Percentiles rank a stretch among this genome's conserved stretches.
phyloP scores from a whole-genome alignment of 2,113 vertebrate genomes.

The Bombycilla garrulus region DNA sequence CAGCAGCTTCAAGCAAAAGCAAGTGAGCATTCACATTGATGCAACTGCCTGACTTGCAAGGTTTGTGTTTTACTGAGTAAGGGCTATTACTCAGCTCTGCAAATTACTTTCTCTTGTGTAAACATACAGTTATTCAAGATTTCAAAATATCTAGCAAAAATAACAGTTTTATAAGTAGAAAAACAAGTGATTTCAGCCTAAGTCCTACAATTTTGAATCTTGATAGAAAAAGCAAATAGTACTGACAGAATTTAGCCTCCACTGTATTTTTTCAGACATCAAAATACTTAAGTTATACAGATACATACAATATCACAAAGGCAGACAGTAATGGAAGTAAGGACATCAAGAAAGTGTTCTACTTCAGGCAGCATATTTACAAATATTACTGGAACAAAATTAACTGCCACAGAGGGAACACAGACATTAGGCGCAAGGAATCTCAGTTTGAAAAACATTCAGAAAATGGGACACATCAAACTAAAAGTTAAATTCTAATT shows the following conservation, averaged over 20 bases:
- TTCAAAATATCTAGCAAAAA: slow-evolving; percentile 1
- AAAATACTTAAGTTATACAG: background rate
- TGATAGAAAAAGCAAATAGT: background rate
- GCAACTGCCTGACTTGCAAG: background rate
- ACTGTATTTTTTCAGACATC: background rate
- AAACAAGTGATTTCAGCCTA: background rate
- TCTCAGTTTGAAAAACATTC: background rate
- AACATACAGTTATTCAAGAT: background rate
- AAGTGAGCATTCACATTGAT: background rate
- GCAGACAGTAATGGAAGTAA: background rate
- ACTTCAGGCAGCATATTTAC: background rate
- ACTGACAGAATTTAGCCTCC: background rate
- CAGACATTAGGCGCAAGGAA: background rate
- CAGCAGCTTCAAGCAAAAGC: background rate
- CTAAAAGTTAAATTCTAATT: background rate
- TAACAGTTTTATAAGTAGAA: background rate
- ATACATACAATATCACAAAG: background rate
- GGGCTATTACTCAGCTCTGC: background rate
- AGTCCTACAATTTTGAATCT: background rate
- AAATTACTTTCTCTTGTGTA: background rate
- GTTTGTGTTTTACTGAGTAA: background rate
- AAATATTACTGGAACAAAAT: background rate
- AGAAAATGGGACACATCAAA: background rate
- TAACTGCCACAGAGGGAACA: background rate
- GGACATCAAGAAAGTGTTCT: background rate